These are phyloP conservation scores for Zaprionus inermis DNA, from an alignment of 1,140 invertebrate species.

Conservation along the genomic window DNA sequence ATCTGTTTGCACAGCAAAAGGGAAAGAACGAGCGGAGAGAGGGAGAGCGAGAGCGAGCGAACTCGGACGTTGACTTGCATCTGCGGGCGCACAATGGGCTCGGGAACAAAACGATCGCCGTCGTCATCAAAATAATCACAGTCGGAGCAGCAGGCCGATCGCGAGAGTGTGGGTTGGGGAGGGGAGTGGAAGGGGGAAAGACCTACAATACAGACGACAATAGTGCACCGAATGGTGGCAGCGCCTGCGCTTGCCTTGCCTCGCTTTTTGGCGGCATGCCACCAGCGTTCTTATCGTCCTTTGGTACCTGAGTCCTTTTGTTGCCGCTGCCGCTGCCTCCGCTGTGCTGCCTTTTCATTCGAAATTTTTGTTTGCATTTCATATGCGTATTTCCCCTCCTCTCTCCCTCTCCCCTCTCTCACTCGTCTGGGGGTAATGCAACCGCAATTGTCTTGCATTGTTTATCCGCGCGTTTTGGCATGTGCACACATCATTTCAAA, in stretches of 20 bases:
- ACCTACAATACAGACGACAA: slow-evolving; percentile 38
- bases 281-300: slow-evolving; percentile 8
- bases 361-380: slow-evolving; percentile 36
- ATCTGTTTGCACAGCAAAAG: slow-evolving; percentile 58
- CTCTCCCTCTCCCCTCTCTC: not conserved
- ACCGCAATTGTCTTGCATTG: slow-evolving; percentile 74
- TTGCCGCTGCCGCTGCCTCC: slow-evolving; percentile 23
- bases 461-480: slow-evolving; percentile 68
- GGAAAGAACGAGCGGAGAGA: slow-evolving; percentile 2
- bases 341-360: slow-evolving; percentile 56
- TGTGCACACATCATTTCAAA: slow-evolving; percentile 68
- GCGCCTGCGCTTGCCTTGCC: slow-evolving; percentile 40
- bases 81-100: slow-evolving; percentile 70
- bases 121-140: slow-evolving; percentile 65
- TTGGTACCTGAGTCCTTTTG: slow-evolving; percentile 46
- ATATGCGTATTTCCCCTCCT: slow-evolving; percentile 53
- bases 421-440: slow-evolving; percentile 56
- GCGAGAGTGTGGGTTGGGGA: not conserved
- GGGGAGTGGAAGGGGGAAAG: not conserved
- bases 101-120: slow-evolving; percentile 44
- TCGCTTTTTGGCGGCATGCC: slow-evolving; percentile 69
- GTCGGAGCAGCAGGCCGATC: slow-evolving; percentile 36
- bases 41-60: not conserved
- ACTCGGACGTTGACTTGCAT: slow-evolving; percentile 81
- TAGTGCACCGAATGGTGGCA: slow-evolving; percentile 65